Evolutionary conservation across 92 coral and sea anemone species (phyloP).

Genomic region (Phenganax marumi): DNA sequence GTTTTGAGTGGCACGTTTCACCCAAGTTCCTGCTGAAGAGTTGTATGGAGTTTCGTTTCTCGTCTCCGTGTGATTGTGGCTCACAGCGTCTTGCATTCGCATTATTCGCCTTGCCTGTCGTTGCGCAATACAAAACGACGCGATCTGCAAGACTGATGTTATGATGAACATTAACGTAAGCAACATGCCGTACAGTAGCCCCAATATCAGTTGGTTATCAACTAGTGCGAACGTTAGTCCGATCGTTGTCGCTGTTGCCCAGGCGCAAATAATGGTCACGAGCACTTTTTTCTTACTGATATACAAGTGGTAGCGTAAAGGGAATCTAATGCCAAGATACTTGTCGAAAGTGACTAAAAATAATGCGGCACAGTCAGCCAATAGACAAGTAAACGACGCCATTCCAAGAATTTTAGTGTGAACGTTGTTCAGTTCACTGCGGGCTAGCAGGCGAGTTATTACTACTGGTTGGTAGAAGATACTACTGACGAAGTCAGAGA

Average conservation of each 20-base stretch:
- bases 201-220: not conserved
- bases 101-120: slow-evolving; percentile 9
- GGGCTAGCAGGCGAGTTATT: slow-evolving; percentile 11
- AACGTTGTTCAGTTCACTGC: not conserved
- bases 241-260: not conserved
- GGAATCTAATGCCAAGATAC: slow-evolving; percentile 32
- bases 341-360: slow-evolving; percentile 43
- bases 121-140: slow-evolving; percentile 15
- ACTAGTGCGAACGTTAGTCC: not conserved
- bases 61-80: not conserved
- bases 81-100: not conserved
- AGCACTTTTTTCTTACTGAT: not conserved
- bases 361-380: slow-evolving; percentile 17
- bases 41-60: no score
- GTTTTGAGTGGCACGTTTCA: not conserved
- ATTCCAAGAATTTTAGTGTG: not conserved
- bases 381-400: not conserved
- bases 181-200: not conserved
- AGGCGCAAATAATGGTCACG: not conserved
- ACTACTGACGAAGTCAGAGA: slow-evolving; percentile 28
- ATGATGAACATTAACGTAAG: not conserved
- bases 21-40: not conserved
- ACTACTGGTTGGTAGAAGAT: slow-evolving; percentile 20
- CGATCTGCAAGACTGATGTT: slow-evolving; percentile 6
- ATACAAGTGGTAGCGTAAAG: slow-evolving; percentile 31